Base-by-base conservation (phyloP, 23 tunicate genomes). In the Diplosoma virens region DNA sequence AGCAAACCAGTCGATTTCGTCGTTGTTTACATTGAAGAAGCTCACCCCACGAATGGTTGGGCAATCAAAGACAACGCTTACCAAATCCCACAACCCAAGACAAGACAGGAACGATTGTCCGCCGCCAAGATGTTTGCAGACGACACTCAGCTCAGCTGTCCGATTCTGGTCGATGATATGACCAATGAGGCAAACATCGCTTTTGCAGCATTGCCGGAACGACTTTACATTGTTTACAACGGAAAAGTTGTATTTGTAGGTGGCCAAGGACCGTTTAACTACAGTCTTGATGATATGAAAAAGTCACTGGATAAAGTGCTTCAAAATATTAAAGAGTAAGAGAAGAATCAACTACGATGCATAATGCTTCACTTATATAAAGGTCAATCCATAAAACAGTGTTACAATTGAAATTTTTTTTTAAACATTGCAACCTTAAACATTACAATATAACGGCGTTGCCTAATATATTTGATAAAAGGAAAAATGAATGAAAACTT, bases 191-290 rank as follows among this genome's bases (percentile, higher is more conserved):
- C 86, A 6, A 75, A 37, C 47, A 27, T 21, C 17, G 81, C 81
- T 22, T 83, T 75, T 22, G 88, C 81, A 6, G 88, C 76, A 1
- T 1, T 83, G 52, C 88, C 88, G 7, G 88, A 83, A 75, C 53
- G 88, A 23, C 35, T 76, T 55, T 80, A 66, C 65, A 66, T 83
- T 21, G 37, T 83, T 30, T 17, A 54, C 0, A 58, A 83, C 30
- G 81, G 88, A 9, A 76, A 14, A 27, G 76, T 83, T 22, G 48
- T 22, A n/a, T 83, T 11, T 35, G 70, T 58, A 58, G 81, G 76
- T 23, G 67, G 76, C 5, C 23, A 28, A 20, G 81, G 81, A 1
- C 81, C 81, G n/a, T n/a, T n/a, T n/a, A n/a, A n/a, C n/a, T n/a
- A n/a, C n/a, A n/a, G n/a, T n/a, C n/a, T n/a, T n/a, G n/a, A n/a